Conservation (phyloP, 92 coral and sea anemone species). For the Epizoanthus scotinus region DNA sequence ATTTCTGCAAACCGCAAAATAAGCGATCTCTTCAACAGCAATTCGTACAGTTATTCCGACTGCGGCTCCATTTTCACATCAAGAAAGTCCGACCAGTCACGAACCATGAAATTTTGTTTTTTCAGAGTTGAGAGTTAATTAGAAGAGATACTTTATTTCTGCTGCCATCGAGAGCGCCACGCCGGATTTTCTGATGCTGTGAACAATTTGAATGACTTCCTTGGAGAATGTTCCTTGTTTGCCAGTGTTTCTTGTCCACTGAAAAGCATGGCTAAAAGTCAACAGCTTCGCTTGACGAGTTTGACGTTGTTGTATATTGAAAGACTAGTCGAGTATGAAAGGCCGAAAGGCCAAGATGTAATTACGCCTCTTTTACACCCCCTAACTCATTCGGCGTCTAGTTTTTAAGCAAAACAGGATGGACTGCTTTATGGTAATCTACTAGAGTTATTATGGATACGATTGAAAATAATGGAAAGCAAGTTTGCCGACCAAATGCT, state of each 20-base stretch:
- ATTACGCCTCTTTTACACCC: constrained; percentile 42
- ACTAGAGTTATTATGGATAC: constrained; percentile 18
- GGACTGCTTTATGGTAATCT: constrained; percentile 34
- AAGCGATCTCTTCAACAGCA: constrained; percentile 30
- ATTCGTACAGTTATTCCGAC: background rate
- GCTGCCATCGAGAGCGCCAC: background rate
- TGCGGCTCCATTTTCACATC: constrained; percentile 26
- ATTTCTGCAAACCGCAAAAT: constrained; percentile 31
- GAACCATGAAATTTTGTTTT: constrained; percentile 18
- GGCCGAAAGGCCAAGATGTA: constrained; percentile 2
- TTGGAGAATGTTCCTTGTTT: background rate
- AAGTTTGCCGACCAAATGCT: constrained; percentile 44
- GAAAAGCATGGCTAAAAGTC: background rate
- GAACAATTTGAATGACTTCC: background rate
- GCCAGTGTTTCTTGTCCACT: background rate
- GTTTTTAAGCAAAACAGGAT: constrained; percentile 9
- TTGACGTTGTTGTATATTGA: background rate
- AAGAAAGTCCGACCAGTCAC: constrained; percentile 24
- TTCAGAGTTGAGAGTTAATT: constrained; percentile 33
- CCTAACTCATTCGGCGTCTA: constrained; percentile 16
- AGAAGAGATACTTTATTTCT: constrained; percentile 16
- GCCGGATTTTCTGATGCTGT: background rate
- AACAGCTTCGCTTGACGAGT: constrained; percentile 17
- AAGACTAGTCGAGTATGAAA: background rate
- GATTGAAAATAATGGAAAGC: constrained; percentile 37